A percentile compares a stretch with the other conserved stretches of the same genome.
phyloP scores from a whole-genome alignment of 92 coral and sea anemone species.

The Palythoa grandiflora region DNA sequence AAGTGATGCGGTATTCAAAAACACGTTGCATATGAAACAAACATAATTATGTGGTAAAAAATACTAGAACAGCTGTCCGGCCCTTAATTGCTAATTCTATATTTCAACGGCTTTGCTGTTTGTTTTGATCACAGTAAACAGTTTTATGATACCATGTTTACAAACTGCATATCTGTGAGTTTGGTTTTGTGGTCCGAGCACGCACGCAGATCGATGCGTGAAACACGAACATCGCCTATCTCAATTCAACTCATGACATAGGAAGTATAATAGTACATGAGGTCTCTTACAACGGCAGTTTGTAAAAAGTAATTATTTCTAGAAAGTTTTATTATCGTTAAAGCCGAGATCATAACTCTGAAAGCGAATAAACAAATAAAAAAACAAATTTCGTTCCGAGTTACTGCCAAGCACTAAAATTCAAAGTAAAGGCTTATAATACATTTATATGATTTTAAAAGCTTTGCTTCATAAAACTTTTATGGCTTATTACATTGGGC shows the following conservation, averaged over 20 bases:
- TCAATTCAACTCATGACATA: conserved; percentile 10
- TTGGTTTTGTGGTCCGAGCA: conserved; percentile 3
- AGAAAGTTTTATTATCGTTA: not conserved
- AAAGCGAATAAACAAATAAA: not conserved
- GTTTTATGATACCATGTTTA: conserved; percentile 33
- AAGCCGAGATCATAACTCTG: conserved; percentile 16
- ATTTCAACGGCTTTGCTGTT: conserved; percentile 8
- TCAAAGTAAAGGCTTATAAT: not conserved
- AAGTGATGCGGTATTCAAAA: not conserved
- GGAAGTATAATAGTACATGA: not conserved
- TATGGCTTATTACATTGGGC: not conserved
- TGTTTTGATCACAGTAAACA: conserved; percentile 49
- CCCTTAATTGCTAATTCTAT: conserved; percentile 36
- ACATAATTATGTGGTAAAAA: not conserved
- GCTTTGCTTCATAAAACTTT: conserved; percentile 43
- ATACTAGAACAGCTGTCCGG: conserved; percentile 26
- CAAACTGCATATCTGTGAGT: conserved; percentile 39
- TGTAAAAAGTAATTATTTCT: not conserved
- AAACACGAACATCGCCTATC: not conserved
- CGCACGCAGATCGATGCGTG: not conserved
- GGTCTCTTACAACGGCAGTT: conserved; percentile 1
- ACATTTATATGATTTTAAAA: not conserved
- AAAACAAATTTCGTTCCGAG: not conserved
- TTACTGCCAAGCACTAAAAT: not conserved
- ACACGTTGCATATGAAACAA: not conserved